A percentile compares a stretch with the other conserved stretches of the same genome.
These are phyloP conservation scores for Actenoides hombroni DNA, from an alignment of 2,113 vertebrate genomes.

Conservation along the genomic window DNA sequence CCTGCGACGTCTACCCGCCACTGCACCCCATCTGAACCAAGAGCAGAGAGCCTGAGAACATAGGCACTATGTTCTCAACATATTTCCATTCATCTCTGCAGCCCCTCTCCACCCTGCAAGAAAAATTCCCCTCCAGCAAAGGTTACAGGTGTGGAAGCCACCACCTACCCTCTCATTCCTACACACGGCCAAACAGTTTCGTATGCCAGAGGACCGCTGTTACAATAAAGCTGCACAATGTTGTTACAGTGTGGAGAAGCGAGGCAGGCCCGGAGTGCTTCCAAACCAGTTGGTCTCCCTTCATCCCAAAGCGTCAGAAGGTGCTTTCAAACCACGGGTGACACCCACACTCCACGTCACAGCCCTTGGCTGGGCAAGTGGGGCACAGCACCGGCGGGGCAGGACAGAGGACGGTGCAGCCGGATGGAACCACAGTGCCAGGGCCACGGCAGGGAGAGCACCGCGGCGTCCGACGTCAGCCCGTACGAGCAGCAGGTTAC, in stretches of 20 bases:
- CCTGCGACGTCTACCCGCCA: accelerated
- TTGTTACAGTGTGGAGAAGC: not conserved
- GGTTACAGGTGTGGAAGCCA: not conserved
- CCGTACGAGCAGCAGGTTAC: not conserved
- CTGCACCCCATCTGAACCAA: accelerated
- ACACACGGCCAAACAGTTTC: no score
- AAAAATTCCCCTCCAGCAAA: not conserved
- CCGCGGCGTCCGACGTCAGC: accelerated
- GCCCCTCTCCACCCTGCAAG: not conserved
- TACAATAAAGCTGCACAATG: not conserved
- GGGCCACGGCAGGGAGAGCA: not conserved
- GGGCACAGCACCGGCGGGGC: not conserved
- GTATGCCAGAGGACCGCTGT: accelerated
- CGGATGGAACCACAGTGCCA: accelerated
- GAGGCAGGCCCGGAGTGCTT: not conserved
- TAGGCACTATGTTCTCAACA: accelerated
- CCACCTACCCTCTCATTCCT: not conserved
- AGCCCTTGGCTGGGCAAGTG: not conserved
- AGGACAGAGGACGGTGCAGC: accelerated
- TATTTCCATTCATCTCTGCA: not conserved
- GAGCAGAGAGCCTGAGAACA: accelerated
- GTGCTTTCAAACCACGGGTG: accelerated
- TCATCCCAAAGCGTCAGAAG: not conserved
- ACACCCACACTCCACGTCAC: not conserved
- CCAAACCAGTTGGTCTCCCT: not conserved